Base-by-base conservation (phyloP, 1,140 invertebrate species). In the Acromyrmex echinatior region DNA sequence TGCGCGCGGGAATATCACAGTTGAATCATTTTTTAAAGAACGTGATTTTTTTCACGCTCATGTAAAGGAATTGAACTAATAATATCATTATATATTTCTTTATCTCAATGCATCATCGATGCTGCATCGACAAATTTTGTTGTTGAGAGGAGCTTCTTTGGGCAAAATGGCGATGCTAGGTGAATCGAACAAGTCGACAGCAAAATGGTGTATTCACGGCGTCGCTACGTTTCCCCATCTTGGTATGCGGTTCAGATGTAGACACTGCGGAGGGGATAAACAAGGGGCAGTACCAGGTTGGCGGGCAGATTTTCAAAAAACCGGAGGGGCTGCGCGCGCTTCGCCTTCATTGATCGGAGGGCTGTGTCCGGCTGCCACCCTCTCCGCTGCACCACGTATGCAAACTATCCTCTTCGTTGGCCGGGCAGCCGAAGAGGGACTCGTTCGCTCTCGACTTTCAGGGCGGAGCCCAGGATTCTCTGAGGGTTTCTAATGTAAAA, bases 281-380 rank as follows among this genome's bases (percentile, higher is more conserved):
- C 84, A 88, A 86, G 74, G 86, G 88, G 91, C 87, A 88, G 82
- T 51, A 80, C 84, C 87, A 92, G 85, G 93, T 94, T 94, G 93
- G 93, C 93, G 93, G 93, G 92, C 86, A 93, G 90, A 93, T 93
- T 94, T 95, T 94, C 93, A 94, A 95, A 95, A 95, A 95, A 94
- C 92, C 91, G 86, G 78, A 90, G 87, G 51, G 92, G 91, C 86
- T 95, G 94, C 94, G 94, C 94, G 94, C 94, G 94, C 94, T 87
- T 93, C 90, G 82, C 92, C 92, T 95, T 94, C 94, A 95, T 95
- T 93, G 94, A 95, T 95, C 94, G 93, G 65, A 78, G 88, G 89
- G 91, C 88, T 85, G 87, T 90, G 90, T 92, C 91, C 89, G 86
- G 76, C 86, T 62, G 77, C 81, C 88, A 91, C 90, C 88, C 88